These are phyloP conservation scores for Spermophilus dauricus DNA, from an alignment of 2,113 vertebrate species.

Conservation along the genomic window DNA sequence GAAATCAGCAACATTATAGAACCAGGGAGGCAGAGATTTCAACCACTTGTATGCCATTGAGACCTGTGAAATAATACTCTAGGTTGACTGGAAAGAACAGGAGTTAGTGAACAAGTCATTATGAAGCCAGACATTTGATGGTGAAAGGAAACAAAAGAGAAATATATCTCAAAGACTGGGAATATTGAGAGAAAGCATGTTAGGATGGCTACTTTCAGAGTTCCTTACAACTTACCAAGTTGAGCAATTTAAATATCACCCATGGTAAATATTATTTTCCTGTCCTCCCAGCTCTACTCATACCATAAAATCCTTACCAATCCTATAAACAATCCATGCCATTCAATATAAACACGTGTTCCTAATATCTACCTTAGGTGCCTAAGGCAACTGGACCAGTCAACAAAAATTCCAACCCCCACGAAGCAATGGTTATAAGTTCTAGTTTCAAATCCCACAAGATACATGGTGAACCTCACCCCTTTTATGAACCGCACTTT, in stretches of 20 bases:
- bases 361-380: neutral
- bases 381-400: neutral
- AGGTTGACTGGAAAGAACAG: neutral
- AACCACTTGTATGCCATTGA: neutral
- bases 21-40: neutral
- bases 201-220: neutral
- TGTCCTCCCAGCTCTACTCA: neutral
- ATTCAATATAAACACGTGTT: neutral
- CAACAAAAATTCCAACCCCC: neutral
- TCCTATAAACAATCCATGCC: neutral
- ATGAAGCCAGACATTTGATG: slow-evolving; percentile 30
- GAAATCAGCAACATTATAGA: neutral
- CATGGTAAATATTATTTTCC: slow-evolving; percentile 51
- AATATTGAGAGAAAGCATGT: slow-evolving; percentile 12
- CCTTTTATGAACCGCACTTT: slow-evolving; percentile 8
- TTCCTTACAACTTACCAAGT: neutral
- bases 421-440: slow-evolving; percentile 15
- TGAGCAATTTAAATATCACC: slow-evolving; percentile 6
- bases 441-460: neutral
- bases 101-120: slow-evolving; percentile 5
- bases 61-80: slow-evolving; percentile 25
- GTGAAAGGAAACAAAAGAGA: neutral
- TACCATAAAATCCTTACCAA: neutral
- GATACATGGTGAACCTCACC: neutral
- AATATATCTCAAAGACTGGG: neutral